A percentile compares a stretch with the other conserved stretches of the same genome.
Evolutionary conservation across 2,113 vertebrate genomes (phyloP).

Genomic region (Campylorhamphus procurvoides): DNA sequence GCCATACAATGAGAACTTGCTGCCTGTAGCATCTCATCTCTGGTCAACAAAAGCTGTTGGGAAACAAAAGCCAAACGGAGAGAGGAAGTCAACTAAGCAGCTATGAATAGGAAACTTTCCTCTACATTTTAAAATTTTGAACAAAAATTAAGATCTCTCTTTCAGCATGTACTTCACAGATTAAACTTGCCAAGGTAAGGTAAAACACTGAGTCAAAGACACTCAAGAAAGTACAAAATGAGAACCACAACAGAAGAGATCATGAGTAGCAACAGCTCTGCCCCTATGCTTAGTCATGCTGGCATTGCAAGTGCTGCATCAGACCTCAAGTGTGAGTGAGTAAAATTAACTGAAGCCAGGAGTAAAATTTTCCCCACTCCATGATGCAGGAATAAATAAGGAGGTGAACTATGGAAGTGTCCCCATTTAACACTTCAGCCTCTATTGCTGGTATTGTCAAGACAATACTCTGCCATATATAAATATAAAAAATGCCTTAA

Average conservation of each 20-base stretch:
- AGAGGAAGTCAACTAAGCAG: neutral
- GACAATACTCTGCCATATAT: neutral
- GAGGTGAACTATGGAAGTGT: neutral
- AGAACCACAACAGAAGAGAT: neutral
- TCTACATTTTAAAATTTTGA: neutral
- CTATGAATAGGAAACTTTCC: neutral
- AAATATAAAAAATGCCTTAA: neutral
- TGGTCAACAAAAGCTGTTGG: constrained; percentile 86
- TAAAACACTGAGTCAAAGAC: neutral
- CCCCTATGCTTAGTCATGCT: neutral
- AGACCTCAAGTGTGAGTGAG: neutral
- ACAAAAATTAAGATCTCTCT: neutral
- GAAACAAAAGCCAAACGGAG: constrained; percentile 29
- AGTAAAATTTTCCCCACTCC: neutral
- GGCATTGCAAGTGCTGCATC: neutral
- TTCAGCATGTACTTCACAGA: neutral
- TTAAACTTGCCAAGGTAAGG: neutral
- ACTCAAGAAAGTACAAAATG: neutral
- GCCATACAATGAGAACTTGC: constrained; percentile 87
- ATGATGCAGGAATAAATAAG: neutral
- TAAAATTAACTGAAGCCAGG: neutral
- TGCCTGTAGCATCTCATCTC: constrained; percentile 88
- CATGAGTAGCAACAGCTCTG: neutral
- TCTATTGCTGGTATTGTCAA: neutral
- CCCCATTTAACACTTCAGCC: neutral